A percentile compares a stretch with the other conserved stretches of the same genome.
Evolutionary conservation across 2,113 vertebrate species (phyloP).

Genomic region (Lycaon pictus): DNA sequence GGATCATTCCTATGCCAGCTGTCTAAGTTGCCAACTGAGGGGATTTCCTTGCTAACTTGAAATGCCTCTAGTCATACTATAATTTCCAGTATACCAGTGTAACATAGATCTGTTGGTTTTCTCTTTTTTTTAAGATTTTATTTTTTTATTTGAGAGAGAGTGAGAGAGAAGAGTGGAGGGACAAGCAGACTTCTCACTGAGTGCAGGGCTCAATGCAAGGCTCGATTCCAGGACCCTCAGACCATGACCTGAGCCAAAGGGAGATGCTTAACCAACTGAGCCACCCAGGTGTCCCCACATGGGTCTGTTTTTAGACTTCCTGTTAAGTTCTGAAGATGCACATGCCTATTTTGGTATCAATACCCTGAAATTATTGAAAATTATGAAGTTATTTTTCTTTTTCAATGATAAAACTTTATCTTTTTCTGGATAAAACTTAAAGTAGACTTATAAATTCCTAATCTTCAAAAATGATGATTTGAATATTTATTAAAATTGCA

Average conservation of each 20-base stretch:
- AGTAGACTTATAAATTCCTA: not conserved
- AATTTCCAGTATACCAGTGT: not conserved
- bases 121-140: not conserved
- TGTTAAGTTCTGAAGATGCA: not conserved
- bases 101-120: not conserved
- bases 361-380: not conserved
- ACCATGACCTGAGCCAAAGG: not conserved
- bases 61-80: not conserved
- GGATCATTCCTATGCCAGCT: not conserved
- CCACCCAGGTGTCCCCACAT: not conserved
- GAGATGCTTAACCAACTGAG: not conserved
- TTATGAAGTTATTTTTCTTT: not conserved
- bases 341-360: not conserved
- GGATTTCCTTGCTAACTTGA: not conserved
- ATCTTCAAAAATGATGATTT: not conserved
- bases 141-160: not conserved
- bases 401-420: not conserved
- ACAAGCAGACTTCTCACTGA: not conserved
- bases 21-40: not conserved
- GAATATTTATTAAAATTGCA: not conserved
- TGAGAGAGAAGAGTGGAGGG: not conserved
- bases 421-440: constrained; percentile 6
- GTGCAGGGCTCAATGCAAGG: not conserved
- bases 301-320: not conserved
- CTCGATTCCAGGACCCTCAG: not conserved